Evolutionary conservation across 2,888 invertebrate genomes (phyloP), one percentile per base, ranked within the genome.

Genomic region (Clusia tigrina): DNA sequence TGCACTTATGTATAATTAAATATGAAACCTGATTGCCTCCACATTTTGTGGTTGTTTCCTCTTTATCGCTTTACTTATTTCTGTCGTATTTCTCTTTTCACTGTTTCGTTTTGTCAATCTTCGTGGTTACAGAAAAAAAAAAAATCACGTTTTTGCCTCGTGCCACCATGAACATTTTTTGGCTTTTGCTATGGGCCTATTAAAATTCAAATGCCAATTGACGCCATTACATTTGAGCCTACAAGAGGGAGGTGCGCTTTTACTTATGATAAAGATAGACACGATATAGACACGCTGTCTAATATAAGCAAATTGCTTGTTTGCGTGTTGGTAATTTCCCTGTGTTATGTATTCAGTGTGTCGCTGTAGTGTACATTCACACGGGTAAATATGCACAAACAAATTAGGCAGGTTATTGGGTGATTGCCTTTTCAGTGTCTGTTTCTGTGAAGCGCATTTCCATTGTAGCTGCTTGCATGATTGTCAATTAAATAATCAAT

Each of bases 1-100:
- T 68, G 70, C 70, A 66, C 75, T 77, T 75, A 77, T 75, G 75
- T 72, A 76, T 77, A 65, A 76, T 77, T 75, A 77, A 75, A 75
- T 75, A 75, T 75, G 76, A 48, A 9, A 48, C 48, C 6, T 48
- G 22, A 48, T 48, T 48, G 48, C 48, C 48, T 48, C 22, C 48
- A n/a, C n/a, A 42, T 42, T 3, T n/a, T 6, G 9, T 3, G 18
- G 6, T 5, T 22, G 2, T 22, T 48, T 48, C 18, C 5, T 48
- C 15, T 6, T 3, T n/a, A 17, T 42, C n/a, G n/a, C n/a, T 3
- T 10, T 22, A 20, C 5, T 9, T 20, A 6, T 20, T n/a, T 22
- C 22, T 48, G 18, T 6, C 15, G 10, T 48, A 15, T 48, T 48
- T 22, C 18, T 48, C 2, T 20, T 48, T 42, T 17, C 3, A 15